These are phyloP conservation scores for Loxodonta africana DNA, from an alignment of 2,113 vertebrate genomes.

Conservation along the genomic window DNA sequence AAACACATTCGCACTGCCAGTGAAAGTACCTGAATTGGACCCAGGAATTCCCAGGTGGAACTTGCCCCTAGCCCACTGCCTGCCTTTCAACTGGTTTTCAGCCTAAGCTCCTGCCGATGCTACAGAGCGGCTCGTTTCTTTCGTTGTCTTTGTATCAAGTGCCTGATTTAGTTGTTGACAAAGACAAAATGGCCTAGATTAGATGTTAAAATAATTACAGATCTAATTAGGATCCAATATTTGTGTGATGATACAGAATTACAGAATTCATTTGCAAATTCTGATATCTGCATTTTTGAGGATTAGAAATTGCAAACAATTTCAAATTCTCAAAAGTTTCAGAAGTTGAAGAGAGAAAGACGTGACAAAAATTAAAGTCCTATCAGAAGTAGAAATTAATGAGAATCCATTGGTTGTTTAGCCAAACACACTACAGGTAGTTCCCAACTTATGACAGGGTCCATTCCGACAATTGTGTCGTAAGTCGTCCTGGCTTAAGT, in stretches of 20 bases:
- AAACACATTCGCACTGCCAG: not conserved
- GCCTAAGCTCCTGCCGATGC: not conserved
- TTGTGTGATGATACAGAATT: not conserved
- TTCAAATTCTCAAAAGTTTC: slow-evolving; percentile 51
- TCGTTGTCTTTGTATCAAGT: slow-evolving; percentile 10
- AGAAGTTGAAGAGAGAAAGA: slow-evolving; percentile 7
- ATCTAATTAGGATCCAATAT: not conserved
- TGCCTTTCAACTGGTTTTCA: slow-evolving; percentile 42
- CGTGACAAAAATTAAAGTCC: not conserved
- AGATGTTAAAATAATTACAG: slow-evolving; percentile 21
- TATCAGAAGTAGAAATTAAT: not conserved
- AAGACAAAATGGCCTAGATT: slow-evolving; percentile 8
- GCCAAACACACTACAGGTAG: not conserved
- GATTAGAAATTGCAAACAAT: not conserved
- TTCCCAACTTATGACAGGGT: no score
- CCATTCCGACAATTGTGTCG: no score
- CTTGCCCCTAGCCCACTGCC: not conserved
- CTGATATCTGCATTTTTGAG: slow-evolving; percentile 7
- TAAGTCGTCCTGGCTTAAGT: no score
- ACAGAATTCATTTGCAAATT: not conserved
- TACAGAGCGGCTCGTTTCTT: not conserved
- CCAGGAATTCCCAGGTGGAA: slow-evolving; percentile 43
- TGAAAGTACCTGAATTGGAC: slow-evolving; percentile 11
- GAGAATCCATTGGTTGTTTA: not conserved
- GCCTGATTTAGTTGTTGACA: slow-evolving; percentile 17